Base-by-base conservation (phyloP, 1,140 invertebrate genomes). In the Drosophila elegans region DNA sequence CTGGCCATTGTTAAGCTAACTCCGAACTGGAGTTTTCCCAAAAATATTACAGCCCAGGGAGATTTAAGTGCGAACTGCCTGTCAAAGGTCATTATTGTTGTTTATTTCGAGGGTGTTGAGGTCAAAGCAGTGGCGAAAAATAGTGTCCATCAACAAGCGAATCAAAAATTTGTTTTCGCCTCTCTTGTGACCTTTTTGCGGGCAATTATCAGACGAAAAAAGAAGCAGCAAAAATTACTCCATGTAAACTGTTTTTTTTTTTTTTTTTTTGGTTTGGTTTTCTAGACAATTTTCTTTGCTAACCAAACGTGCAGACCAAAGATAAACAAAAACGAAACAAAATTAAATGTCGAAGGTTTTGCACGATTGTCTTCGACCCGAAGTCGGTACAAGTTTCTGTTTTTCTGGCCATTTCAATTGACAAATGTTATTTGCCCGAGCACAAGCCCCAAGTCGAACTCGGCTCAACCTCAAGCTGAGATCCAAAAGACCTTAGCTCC, bases 261-360 rank as follows among this genome's bases (percentile, higher is more conserved):
- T n/a, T n/a, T 21, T 21, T 21, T 21, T 21, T 21, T 21, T 21
- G 16, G 1, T 21, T 21, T 21, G 16, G 16, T 21, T 21, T 21
- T 67, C 75, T 57, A 63, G 55, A 42, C 54, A 64, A 66, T 85
- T 85, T 85, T 80, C 74, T 85, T 85, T 74, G 68, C 68, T 62
- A 74, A 72, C 72, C 68, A 74, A 86, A 86, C 83, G 83, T 86
- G 83, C 84, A 68, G 61, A 64, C 53, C 63, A 67, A 66, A 74
- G 78, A 66, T 57, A 63, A 74, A 74, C 55, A 69, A 80, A 82
- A 86, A 75, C 74, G 76, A 74, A 67, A 72, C 78, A 69, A 90
- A 89, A 90, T 89, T 89, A 89, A 89, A 89, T 89, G 84, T 85
- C 84, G 84, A 89, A 89, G 84, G 84, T 81, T 89, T 89, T 90